A percentile compares a stretch with the other conserved stretches of the same genome.
Conservation (phyloP, 2,113 vertebrate genomes). For the Cyrtonyx montezumae region DNA sequence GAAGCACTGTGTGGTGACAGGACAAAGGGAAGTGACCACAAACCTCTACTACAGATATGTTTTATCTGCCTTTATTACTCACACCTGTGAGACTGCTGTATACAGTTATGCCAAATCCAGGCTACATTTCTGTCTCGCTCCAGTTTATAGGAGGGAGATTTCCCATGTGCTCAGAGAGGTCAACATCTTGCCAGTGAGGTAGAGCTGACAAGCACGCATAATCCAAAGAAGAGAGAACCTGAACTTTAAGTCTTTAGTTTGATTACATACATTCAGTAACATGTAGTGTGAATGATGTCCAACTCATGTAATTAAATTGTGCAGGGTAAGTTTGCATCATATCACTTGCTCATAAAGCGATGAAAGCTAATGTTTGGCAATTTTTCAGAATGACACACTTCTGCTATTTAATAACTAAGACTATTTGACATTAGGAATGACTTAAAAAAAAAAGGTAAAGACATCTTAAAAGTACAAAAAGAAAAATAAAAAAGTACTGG, state of each 20-base stretch:
- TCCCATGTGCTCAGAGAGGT: neutral
- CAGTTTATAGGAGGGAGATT: neutral
- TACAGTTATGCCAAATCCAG: neutral
- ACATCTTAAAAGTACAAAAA: neutral
- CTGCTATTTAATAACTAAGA: neutral
- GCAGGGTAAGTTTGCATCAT: neutral
- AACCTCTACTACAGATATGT: neutral
- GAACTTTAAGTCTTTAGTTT: neutral
- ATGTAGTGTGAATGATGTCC: neutral
- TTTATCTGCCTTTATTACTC: neutral
- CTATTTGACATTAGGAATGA: neutral
- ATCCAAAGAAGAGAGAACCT: neutral
- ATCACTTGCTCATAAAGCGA: neutral
- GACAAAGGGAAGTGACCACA: no score
- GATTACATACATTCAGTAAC: neutral
- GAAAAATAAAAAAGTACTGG: neutral
- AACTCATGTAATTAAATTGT: neutral
- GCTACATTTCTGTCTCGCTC: no score
- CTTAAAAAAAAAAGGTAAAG: neutral
- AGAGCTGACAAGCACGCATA: neutral
- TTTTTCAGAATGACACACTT: neutral
- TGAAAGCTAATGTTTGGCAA: neutral
- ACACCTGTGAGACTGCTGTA: neutral
- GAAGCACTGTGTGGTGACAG: neutral
- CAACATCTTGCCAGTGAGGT: neutral